These are phyloP conservation scores for Diploptera punctata DNA, from an alignment of 2,888 invertebrate species.

Conservation along the genomic window DNA sequence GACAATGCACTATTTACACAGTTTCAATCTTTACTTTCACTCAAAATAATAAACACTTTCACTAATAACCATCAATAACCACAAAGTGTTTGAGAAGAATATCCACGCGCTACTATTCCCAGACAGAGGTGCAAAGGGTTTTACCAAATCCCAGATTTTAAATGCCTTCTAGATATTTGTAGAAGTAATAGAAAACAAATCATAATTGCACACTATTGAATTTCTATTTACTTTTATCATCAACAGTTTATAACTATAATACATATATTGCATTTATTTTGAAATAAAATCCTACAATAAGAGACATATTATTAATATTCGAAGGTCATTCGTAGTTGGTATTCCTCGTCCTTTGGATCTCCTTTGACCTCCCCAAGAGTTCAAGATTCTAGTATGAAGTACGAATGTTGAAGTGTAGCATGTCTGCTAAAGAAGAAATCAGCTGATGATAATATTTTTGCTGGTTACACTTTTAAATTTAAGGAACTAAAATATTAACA, in stretches of 20 bases:
- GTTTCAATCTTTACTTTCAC: slow-evolving; percentile 34
- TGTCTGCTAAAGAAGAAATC: no score
- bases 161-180: not conserved
- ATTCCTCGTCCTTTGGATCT: not conserved
- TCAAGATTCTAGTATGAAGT: slow-evolving; percentile 14
- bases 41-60: slow-evolving; percentile 36
- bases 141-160: slow-evolving; percentile 14
- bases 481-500: no score
- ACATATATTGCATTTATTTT: not conserved
- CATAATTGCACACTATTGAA: not conserved
- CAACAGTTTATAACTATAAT: not conserved
- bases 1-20: slow-evolving; percentile 9
- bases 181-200: not conserved
- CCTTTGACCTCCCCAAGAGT: slow-evolving; percentile 23
- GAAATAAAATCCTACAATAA: not conserved
- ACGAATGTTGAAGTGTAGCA: slow-evolving; percentile 1
- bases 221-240: not conserved
- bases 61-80: slow-evolving; percentile 32
- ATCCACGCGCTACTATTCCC: slow-evolving; percentile 36
- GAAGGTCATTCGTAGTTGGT: slow-evolving; percentile 29
- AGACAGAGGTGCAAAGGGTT: slow-evolving; percentile 34
- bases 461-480: no score
- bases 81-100: slow-evolving; percentile 29
- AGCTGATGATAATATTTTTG: no score
- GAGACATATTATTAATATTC: no score